Conservation (phyloP, 2,113 vertebrate genomes). For the Lamprotornis superbus region DNA sequence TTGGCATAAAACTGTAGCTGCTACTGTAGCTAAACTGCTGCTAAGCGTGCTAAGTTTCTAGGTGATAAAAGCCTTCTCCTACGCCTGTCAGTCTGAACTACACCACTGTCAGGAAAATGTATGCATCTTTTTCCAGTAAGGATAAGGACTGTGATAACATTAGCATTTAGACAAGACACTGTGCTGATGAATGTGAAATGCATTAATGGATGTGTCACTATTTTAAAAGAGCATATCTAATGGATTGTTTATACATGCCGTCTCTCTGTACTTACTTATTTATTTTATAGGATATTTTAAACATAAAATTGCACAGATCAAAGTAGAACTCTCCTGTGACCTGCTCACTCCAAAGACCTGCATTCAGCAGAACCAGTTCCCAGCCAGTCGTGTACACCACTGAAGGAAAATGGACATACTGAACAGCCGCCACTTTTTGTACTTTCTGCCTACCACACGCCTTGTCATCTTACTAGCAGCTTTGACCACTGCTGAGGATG, state of each 20-base stretch:
- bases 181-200: not conserved
- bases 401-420: slow-evolving; percentile 64
- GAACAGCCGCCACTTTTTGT: slow-evolving; percentile 50
- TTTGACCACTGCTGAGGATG: slow-evolving; percentile 56
- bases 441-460: slow-evolving; percentile 67
- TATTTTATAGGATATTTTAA: slow-evolving; percentile 63
- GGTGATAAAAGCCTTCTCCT: slow-evolving; percentile 48
- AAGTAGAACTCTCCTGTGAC: slow-evolving; percentile 40
- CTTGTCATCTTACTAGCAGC: slow-evolving; percentile 72
- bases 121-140: slow-evolving; percentile 52
- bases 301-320: slow-evolving; percentile 24
- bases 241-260: not conserved
- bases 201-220: slow-evolving; percentile 33
- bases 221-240: slow-evolving; percentile 49
- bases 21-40: slow-evolving; percentile 19
- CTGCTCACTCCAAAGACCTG: not conserved
- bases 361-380: slow-evolving; percentile 5
- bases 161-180: slow-evolving; percentile 39
- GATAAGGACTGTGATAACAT: slow-evolving; percentile 16
- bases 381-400: not conserved
- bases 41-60: slow-evolving; percentile 32
- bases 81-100: slow-evolving; percentile 2
- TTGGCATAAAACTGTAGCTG: not conserved
- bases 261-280: not conserved
- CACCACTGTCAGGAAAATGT: slow-evolving; percentile 17